Conservation (phyloP, 2,797 vertebrate species). For the Neosilurus hyrtlii region DNA sequence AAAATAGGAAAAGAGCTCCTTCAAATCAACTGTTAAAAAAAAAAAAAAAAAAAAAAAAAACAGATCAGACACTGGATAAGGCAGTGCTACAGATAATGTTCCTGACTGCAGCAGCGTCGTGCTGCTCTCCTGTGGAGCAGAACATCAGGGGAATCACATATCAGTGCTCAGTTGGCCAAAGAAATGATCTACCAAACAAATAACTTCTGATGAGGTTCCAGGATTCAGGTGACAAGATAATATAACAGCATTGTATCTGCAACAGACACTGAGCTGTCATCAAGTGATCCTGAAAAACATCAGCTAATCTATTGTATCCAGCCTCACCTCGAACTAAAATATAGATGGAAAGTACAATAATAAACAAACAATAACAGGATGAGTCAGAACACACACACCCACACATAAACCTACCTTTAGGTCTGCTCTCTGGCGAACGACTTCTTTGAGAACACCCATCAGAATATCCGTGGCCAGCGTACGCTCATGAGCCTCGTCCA, state of each 20-base stretch:
- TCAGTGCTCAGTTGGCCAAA: constrained; percentile 23
- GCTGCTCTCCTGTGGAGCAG: constrained; percentile 21
- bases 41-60: neutral
- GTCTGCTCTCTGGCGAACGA: constrained; percentile 88
- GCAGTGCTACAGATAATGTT: constrained; percentile 15
- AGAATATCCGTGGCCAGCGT: constrained; percentile 96
- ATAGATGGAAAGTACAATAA: neutral
- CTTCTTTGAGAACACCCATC: constrained; percentile 96
- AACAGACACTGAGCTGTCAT: constrained; percentile 12
- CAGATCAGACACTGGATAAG: neutral
- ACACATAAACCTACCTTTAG: constrained; percentile 79
- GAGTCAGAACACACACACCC: neutral
- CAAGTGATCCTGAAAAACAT: constrained; percentile 14
- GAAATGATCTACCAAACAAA: constrained; percentile 17
- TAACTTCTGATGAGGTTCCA: constrained; percentile 27
- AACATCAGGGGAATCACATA: constrained; percentile 33
- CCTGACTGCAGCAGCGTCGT: neutral
- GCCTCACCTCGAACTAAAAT: constrained; percentile 2
- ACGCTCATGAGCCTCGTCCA: constrained; percentile 95
- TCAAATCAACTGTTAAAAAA: neutral
- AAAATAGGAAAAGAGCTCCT: neutral
- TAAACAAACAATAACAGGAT: constrained; percentile 4
- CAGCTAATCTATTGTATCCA: constrained; percentile 3
- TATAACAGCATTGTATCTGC: constrained; percentile 12
- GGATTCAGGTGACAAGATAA: constrained; percentile 31